Conservation (phyloP, 2,888 invertebrate species). For the Amaurobius ferox region DNA sequence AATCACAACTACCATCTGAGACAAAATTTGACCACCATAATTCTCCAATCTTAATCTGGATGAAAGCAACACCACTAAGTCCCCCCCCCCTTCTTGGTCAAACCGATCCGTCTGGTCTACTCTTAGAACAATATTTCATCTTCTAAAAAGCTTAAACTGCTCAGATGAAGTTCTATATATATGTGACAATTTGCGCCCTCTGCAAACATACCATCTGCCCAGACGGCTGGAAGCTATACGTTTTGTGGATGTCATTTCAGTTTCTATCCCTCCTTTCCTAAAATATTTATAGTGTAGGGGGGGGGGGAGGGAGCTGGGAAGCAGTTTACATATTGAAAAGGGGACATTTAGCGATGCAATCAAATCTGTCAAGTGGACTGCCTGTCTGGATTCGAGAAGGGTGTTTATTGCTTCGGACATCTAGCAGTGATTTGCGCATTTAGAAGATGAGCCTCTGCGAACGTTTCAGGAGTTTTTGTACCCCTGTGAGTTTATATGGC, state of each 20-base stretch:
- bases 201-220: conserved; percentile 67
- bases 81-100: background rate
- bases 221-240: conserved; percentile 54
- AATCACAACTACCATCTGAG: no score
- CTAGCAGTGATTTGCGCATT: conserved; percentile 41
- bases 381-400: conserved; percentile 16
- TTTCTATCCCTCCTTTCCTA: background rate
- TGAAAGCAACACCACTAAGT: conserved; percentile 28
- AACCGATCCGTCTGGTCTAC: background rate
- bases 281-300: conserved; percentile 34
- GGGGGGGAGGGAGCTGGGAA: conserved; percentile 1
- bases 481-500: background rate
- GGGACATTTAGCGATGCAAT: conserved; percentile 40
- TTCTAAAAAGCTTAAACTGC: conserved; percentile 32
- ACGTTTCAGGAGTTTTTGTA: conserved; percentile 2
- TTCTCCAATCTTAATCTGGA: conserved; percentile 18
- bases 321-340: conserved; percentile 61
- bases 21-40: background rate
- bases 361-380: conserved; percentile 52
- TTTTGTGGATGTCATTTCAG: conserved; percentile 16
- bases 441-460: conserved; percentile 34
- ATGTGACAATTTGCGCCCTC: conserved; percentile 34
- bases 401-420: conserved; percentile 48
- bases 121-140: conserved; percentile 43
- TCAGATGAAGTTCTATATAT: conserved; percentile 28